These are phyloP conservation scores for Ranitomeya variabilis DNA, from an alignment of 2,113 vertebrate species.

Conservation along the genomic window DNA sequence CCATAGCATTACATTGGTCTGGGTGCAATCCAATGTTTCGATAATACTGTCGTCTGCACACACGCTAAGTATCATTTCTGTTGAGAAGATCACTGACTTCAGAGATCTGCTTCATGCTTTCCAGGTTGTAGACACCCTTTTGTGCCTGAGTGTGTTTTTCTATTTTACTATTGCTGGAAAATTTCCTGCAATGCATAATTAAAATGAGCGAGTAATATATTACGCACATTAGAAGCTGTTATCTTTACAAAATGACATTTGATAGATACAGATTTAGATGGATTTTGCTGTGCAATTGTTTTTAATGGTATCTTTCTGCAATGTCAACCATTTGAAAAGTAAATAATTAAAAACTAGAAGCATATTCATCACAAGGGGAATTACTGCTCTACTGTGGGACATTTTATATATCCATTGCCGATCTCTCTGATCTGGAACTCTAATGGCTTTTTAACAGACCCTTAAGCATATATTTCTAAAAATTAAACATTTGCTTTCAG, in stretches of 20 bases:
- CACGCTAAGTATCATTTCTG: no score
- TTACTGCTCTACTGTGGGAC: conserved; percentile 7
- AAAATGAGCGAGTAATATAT: not conserved
- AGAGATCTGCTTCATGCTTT: no score
- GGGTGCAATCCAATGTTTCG: no score
- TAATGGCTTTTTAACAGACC: conserved; percentile 42
- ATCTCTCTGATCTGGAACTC: conserved; percentile 39
- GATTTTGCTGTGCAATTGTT: not conserved
- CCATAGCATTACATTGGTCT: no score
- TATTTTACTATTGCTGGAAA: no score
- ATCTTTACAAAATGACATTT: conserved; percentile 23
- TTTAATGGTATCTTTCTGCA: conserved; percentile 52
- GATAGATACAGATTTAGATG: conserved; percentile 29
- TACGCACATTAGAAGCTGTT: not conserved
- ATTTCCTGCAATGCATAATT: conserved; percentile 7
- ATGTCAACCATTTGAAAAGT: conserved; percentile 53
- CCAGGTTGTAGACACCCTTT: no score
- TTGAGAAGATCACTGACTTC: no score
- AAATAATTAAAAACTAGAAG: conserved; percentile 51
- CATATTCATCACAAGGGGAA: conserved; percentile 47
- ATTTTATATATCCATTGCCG: conserved; percentile 38
- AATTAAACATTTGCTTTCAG: conserved; percentile 22
- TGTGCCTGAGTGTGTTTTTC: not conserved
- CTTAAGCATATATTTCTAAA: conserved; percentile 33
- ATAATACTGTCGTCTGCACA: no score